Conservation (phyloP, 2,113 vertebrate species). For the Elachura formosa region DNA sequence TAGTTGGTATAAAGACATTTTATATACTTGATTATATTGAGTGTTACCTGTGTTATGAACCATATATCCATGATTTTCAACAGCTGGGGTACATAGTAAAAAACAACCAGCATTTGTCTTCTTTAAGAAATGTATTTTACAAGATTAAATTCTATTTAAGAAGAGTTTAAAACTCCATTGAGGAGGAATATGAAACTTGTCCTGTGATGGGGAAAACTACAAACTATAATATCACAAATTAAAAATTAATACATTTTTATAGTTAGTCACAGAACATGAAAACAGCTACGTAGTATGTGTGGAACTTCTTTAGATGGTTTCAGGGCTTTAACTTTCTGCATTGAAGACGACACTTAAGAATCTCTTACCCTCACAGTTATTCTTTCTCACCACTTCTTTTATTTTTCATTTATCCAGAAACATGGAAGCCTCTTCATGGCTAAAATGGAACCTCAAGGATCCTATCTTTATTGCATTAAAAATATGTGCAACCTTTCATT, state of each 20-base stretch:
- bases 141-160: neutral
- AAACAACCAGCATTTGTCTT: neutral
- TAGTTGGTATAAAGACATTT: neutral
- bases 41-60: neutral
- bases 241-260: neutral
- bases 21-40: conserved; percentile 23
- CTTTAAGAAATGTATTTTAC: neutral
- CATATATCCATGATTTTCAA: neutral
- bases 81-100: neutral
- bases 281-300: neutral
- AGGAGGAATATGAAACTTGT: neutral
- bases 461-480: neutral
- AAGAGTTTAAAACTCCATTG: neutral
- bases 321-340: neutral
- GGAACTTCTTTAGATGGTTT: neutral
- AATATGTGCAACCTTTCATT: neutral
- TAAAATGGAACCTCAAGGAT: neutral
- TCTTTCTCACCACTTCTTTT: neutral
- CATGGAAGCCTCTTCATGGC: neutral
- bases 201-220: neutral
- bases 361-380: neutral
- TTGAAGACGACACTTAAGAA: neutral
- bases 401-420: neutral
- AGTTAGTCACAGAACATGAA: neutral
- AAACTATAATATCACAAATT: neutral